Evolutionary conservation across 2,113 vertebrate genomes (phyloP).

Genomic region (Brachyhypopomus occidentalis): DNA sequence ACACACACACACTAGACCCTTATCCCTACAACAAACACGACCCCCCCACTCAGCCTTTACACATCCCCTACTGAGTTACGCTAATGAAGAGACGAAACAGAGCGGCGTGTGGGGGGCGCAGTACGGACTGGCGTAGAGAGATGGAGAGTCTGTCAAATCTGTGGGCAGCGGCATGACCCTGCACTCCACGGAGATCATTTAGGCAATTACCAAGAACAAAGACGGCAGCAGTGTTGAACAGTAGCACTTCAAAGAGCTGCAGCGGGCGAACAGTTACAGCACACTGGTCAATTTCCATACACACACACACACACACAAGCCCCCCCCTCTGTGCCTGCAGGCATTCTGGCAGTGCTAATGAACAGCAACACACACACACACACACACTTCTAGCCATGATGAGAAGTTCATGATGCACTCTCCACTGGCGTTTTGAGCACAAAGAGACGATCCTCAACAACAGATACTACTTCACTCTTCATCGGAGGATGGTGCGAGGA

Average conservation of each 20-base stretch:
- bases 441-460: conserved; percentile 62
- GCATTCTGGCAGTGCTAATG: conserved; percentile 78
- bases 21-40: conserved; percentile 54
- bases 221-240: conserved; percentile 71
- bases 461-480: conserved; percentile 51
- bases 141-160: conserved; percentile 74
- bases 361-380: conserved; percentile 66
- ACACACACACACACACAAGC: conserved; percentile 53
- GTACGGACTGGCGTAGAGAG: conserved; percentile 49
- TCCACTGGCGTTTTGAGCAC: conserved; percentile 57
- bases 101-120: conserved; percentile 51
- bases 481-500: conserved; percentile 30
- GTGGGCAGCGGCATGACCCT: conserved; percentile 73
- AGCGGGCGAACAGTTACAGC: conserved; percentile 77
- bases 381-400: conserved; percentile 55
- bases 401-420: conserved; percentile 65
- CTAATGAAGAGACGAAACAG: conserved; percentile 74
- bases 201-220: conserved; percentile 86
- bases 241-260: conserved; percentile 78
- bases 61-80: conserved; percentile 66
- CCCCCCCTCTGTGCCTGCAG: conserved; percentile 69
- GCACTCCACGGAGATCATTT: conserved; percentile 81
- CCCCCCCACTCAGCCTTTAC: conserved; percentile 44
- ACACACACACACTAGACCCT: conserved; percentile 54
- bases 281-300: conserved; percentile 84